Evolutionary conservation across 2,888 invertebrate genomes (phyloP).

Genomic region (Coenonympha arcania): DNA sequence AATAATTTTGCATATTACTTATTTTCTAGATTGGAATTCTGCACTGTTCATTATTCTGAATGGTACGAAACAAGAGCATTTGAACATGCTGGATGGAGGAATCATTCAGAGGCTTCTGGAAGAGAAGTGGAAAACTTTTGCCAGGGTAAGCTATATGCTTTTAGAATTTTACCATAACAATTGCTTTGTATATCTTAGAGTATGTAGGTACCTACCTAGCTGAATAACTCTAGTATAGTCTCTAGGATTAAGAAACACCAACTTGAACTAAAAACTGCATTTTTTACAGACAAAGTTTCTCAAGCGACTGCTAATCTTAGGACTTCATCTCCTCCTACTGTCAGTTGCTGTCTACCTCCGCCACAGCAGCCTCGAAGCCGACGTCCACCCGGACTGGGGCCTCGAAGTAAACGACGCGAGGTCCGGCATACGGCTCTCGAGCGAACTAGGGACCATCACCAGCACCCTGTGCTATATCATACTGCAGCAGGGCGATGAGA

Average conservation of each 20-base stretch:
- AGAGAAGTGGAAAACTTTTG: conserved; percentile 99
- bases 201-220: too few relatives aligned
- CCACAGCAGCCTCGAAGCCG: conserved; percentile 68
- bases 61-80: conserved; percentile 97
- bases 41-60: conserved; percentile 97
- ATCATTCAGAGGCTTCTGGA: conserved; percentile 97
- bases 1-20: too few relatives aligned
- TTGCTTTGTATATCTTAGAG: too few relatives aligned
- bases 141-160: conserved; percentile 79
- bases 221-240: too few relatives aligned
- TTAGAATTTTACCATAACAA: too few relatives aligned
- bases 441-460: conserved; percentile 88
- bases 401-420: conserved; percentile 52
- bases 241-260: neutral
- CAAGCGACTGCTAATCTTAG: conserved; percentile 89
- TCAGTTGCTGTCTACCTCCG: conserved; percentile 94
- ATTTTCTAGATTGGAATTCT: conserved; percentile 93
- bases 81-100: conserved; percentile 99
- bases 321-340: conserved; percentile 88
- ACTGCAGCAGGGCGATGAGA: conserved; percentile 94
- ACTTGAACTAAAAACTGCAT: neutral
- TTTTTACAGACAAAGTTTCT: conserved; percentile 87
- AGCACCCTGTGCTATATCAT: conserved; percentile 92
- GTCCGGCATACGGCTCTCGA: conserved; percentile 77
- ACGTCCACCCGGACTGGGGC: conserved; percentile 55